phyloP scores from a whole-genome alignment of 64 coral and sea anemone genomes.

The Acropora tenuis region DNA sequence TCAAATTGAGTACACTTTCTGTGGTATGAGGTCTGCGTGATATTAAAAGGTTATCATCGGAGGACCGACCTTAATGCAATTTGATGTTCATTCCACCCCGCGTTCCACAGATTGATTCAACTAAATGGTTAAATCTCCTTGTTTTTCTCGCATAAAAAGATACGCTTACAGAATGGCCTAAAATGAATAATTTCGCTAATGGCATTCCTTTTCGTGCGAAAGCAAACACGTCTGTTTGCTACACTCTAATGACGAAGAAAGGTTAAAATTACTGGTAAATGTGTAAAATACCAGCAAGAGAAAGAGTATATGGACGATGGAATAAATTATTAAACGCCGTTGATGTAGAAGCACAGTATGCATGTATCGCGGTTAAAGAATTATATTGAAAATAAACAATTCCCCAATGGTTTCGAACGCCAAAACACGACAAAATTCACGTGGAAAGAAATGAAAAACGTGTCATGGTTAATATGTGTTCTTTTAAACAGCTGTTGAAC shows the following conservation, averaged over 20 bases:
- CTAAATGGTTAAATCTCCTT: neutral
- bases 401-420: neutral
- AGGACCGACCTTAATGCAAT: neutral
- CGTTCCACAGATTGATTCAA: constrained; percentile 23
- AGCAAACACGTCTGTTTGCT: neutral
- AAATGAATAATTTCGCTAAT: neutral
- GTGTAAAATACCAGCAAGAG: neutral
- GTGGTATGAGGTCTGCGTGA: neutral
- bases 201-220: neutral
- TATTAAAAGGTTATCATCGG: neutral
- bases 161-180: neutral
- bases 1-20: no score
- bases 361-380: neutral
- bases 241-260: neutral
- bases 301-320: neutral
- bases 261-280: neutral
- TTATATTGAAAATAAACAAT: neutral
- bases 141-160: no score
- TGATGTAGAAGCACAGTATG: neutral
- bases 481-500: neutral
- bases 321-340: neutral
- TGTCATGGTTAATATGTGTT: neutral
- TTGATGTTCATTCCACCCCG: neutral
- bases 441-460: neutral
- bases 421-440: constrained; percentile 11